These are phyloP conservation scores for Periplaneta americana DNA, from an alignment of 1,140 invertebrate species.

Conservation along the genomic window DNA sequence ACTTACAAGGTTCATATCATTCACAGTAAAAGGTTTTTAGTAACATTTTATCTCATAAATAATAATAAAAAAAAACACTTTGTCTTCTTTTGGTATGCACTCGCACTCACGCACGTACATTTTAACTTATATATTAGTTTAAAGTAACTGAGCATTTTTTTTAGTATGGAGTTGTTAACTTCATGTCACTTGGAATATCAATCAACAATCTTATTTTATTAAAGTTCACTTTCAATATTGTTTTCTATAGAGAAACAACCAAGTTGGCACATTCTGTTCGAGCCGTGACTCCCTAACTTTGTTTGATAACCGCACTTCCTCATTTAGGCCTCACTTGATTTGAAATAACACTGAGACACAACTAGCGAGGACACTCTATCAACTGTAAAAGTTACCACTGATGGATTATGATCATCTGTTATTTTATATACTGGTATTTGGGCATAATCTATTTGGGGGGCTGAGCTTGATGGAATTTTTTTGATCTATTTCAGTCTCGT, in stretches of 20 bases:
- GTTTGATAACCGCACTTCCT: neutral
- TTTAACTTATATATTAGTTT: neutral
- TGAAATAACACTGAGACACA: neutral
- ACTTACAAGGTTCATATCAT: neutral
- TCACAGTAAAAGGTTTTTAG: neutral
- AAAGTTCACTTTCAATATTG: neutral
- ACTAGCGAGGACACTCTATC: neutral
- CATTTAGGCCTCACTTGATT: neutral
- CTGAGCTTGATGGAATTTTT: neutral
- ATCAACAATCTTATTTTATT: neutral
- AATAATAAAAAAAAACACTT: neutral
- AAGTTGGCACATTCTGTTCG: neutral
- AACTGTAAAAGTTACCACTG: neutral
- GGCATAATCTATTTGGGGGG: neutral
- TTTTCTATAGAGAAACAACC: neutral
- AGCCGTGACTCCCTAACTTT: neutral
- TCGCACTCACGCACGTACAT: neutral
- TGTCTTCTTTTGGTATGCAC: neutral
- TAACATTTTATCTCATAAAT: neutral
- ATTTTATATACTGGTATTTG: neutral
- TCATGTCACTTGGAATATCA: neutral
- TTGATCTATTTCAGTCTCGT: neutral
- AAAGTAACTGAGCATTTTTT: neutral
- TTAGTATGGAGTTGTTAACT: neutral
- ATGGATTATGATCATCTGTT: neutral